phyloP scores from a whole-genome alignment of 2,797 vertebrate species.

The Lepus townsendii region DNA sequence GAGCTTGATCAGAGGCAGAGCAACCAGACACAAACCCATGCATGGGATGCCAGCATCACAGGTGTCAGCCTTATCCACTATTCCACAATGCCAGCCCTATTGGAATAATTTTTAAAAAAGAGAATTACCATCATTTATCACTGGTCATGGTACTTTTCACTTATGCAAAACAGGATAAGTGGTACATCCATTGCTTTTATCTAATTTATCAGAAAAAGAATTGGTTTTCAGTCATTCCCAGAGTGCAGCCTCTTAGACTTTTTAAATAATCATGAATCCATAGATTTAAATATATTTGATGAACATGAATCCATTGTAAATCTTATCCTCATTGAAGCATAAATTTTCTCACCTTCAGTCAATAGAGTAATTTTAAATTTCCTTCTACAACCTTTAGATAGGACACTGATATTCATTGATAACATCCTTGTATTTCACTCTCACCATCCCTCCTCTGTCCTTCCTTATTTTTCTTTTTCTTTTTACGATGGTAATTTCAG shows the following conservation, averaged over 20 bases:
- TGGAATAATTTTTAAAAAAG: not conserved
- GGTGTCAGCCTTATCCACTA: no score
- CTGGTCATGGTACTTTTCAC: not conserved
- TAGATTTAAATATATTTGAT: conserved; percentile 25
- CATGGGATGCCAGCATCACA: no score
- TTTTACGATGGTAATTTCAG: not conserved
- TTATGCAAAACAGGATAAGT: not conserved
- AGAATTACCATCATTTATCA: not conserved
- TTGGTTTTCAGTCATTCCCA: not conserved
- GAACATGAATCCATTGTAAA: not conserved
- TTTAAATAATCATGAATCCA: conserved; percentile 12
- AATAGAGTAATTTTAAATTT: not conserved
- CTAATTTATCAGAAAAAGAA: not conserved
- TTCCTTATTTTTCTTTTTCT: not conserved
- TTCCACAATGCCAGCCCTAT: no score
- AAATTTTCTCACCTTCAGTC: not conserved
- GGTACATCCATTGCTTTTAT: not conserved
- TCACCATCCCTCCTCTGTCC: not conserved
- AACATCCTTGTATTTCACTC: not conserved
- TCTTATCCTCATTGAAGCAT: not conserved
- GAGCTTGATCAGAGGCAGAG: no score
- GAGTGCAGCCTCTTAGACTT: not conserved
- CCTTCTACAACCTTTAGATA: not conserved
- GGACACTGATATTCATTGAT: not conserved
- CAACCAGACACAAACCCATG: no score